A percentile compares a stretch with the other conserved stretches of the same genome.
These are phyloP conservation scores for Ennomos erosarius DNA, from an alignment of 2,888 invertebrate species.

Conservation along the genomic window DNA sequence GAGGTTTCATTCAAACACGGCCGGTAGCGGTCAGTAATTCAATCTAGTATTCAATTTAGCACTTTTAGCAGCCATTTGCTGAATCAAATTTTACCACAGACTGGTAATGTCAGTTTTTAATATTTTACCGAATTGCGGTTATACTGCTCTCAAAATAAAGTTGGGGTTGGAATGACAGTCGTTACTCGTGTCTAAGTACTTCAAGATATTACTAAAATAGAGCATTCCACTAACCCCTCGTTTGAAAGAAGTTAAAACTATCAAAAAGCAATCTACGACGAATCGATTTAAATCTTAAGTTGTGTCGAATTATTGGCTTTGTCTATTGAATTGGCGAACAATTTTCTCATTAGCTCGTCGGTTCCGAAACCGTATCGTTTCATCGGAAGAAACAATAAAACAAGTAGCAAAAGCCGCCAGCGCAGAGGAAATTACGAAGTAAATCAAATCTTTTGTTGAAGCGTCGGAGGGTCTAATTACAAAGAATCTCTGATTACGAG, in stretches of 20 bases:
- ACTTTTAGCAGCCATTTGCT: conserved; percentile 25
- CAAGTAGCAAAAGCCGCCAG: not conserved
- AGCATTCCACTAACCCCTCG: too few species aligned
- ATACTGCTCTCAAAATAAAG: too few species aligned
- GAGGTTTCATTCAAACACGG: conserved; percentile 34
- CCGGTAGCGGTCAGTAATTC: conserved; percentile 40
- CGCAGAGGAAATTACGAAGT: conserved; percentile 10
- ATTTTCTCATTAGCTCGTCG: conserved; percentile 4
- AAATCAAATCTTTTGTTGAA: conserved; percentile 16
- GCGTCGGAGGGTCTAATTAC: conserved; percentile 41
- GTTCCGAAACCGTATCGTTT: not conserved
- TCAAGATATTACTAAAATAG: too few species aligned
- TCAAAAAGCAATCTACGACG: conserved; percentile 7
- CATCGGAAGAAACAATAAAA: not conserved
- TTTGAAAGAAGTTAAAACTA: not conserved
- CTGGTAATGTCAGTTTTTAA: not conserved
- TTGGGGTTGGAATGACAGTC: too few species aligned
- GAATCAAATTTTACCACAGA: conserved; percentile 34
- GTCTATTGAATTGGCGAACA: not conserved
- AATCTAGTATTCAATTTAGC: conserved; percentile 41
- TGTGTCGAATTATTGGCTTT: not conserved
- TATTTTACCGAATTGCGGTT: not conserved
- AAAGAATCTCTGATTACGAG: conserved; percentile 33
- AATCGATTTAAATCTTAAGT: not conserved
- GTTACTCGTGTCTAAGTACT: too few species aligned